phyloP scores from a whole-genome alignment of 2,888 invertebrate genomes.

The Lepidochitona cinerea region DNA sequence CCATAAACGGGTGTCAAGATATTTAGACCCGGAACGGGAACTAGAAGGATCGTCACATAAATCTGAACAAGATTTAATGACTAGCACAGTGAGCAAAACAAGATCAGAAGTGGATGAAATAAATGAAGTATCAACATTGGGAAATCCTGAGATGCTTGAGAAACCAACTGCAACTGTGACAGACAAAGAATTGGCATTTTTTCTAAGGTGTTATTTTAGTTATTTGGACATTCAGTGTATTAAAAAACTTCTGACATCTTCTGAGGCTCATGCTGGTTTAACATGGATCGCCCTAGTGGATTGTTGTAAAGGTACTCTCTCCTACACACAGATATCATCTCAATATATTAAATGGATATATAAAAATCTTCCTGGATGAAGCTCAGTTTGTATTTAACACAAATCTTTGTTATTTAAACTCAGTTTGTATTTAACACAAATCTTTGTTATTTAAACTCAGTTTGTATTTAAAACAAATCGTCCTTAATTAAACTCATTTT shows the following conservation, averaged over 20 bases:
- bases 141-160: neutral
- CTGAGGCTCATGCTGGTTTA: constrained; percentile 13
- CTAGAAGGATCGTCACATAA: no score
- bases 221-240: constrained; percentile 33
- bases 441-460: no score
- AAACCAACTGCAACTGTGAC: no score
- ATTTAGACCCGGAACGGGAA: neutral
- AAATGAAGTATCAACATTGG: neutral
- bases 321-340: no score
- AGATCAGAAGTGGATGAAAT: neutral
- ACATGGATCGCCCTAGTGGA: constrained; percentile 48
- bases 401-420: no score
- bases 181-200: constrained; percentile 33
- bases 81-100: neutral
- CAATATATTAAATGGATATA: no score
- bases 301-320: constrained; percentile 56
- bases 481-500: no score
- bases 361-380: no score
- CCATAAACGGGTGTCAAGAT: constrained; percentile 22
- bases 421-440: no score
- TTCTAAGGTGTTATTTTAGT: constrained; percentile 45
- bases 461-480: no score
- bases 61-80: no score
- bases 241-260: constrained; percentile 18
- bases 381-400: no score